Conservation (phyloP, 2,888 invertebrate genomes). For the Leptogaster cylindrica region DNA sequence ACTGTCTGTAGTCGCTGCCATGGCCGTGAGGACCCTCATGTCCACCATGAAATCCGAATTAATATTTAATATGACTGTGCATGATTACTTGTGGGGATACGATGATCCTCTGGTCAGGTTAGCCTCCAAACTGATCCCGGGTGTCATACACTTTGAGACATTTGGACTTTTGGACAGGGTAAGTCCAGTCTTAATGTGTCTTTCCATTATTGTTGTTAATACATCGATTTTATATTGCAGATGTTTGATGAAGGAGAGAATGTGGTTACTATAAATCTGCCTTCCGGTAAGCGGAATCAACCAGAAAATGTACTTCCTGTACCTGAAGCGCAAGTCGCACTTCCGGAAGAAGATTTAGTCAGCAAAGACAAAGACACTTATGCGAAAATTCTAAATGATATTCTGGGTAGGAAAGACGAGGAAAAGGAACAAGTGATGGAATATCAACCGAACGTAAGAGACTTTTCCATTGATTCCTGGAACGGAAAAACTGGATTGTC, state of each 20-base stretch:
- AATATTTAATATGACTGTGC: constrained; percentile 69
- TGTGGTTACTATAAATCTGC: constrained; percentile 65
- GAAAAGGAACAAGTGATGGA: constrained; percentile 52
- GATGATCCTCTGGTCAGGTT: constrained; percentile 74
- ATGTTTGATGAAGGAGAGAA: constrained; percentile 71
- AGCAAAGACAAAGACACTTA: too few species aligned
- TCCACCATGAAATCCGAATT: constrained; percentile 67
- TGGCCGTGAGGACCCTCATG: constrained; percentile 68
- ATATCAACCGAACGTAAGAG: constrained; percentile 49
- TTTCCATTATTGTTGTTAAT: constrained; percentile 35
- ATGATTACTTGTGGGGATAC: constrained; percentile 84
- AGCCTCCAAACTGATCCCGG: constrained; percentile 74
- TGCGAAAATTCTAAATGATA: constrained; percentile 56
- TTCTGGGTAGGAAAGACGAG: too few species aligned
- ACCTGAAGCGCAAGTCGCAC: constrained; percentile 13
- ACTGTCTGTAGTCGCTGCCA: constrained; percentile 62
- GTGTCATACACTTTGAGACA: constrained; percentile 79
- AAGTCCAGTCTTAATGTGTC: constrained; percentile 54
- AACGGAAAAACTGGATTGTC: constrained; percentile 71
- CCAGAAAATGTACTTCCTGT: constrained; percentile 29
- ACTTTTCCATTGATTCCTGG: constrained; percentile 68
- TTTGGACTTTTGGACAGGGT: constrained; percentile 85
- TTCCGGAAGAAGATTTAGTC: constrained; percentile 50
- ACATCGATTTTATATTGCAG: constrained; percentile 53
- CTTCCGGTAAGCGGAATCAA: constrained; percentile 56